Base-by-base conservation (phyloP, 1,140 invertebrate genomes). In the Brachionus plicatilis region DNA sequence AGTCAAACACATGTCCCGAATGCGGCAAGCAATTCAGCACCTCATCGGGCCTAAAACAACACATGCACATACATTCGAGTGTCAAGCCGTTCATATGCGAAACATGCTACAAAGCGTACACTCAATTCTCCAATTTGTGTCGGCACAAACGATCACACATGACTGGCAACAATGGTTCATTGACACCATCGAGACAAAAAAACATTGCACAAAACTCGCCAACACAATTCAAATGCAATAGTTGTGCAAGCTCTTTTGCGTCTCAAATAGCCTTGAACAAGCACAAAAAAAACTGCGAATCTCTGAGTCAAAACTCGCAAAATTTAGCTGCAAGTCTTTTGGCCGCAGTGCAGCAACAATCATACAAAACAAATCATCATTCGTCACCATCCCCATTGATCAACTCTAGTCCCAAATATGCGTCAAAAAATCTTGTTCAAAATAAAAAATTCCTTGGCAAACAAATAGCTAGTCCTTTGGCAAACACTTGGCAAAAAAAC, bases 101-200 rank as follows among this genome's bases (percentile, higher is more conserved):
- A 86, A 89, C 89, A 37, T 90, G 90, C 89, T 93, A 93, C 84
- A 94, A 95, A 92, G 93, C 96, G 1, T 99, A 99, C 91, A 99
- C 98, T 0, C 98, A 99, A 91, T 99, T 99, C 89, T 99, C 97
- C 12, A 99, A 99, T 89, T 91, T 99, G 86, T 99, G 98, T 88
- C 93, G 98, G 20, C 98, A 99, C 91, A 98, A 97, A 88, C 94
- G 97, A 85, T 98, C 99, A 95, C 98, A 99, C 90, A 93, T 93
- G 14, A 94, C 79, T 47, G 17, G 37, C 20, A 82, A 20, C 17
- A 72, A 72, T 72, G 66, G 66, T 41, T 5, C 66, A 29, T 33
- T 29, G 33, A 29, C 56, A 56, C 37, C 78, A 27, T 43, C 65
- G 7, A 60, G 24, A 33, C 53, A 37, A 72, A 82, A 65, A 65